Evolutionary conservation across 2,888 invertebrate genomes (phyloP).

Genomic region (Drosophila nr. medialis): DNA sequence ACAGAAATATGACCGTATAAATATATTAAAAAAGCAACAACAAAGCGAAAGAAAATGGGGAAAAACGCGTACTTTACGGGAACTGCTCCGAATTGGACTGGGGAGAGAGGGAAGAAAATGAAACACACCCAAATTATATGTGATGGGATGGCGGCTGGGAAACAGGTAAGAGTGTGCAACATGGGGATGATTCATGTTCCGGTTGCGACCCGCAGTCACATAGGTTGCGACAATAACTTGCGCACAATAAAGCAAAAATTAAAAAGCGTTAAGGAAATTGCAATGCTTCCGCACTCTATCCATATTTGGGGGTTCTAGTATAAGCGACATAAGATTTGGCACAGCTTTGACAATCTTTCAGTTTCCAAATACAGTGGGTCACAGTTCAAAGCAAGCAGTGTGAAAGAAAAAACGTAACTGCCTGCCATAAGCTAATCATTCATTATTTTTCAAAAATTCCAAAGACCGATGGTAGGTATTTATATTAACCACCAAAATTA

Average conservation of each 20-base stretch:
- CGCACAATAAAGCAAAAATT: slow-evolving; percentile 81
- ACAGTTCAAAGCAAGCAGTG: no score
- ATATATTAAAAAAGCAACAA: slow-evolving; percentile 54
- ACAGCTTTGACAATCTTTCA: neutral
- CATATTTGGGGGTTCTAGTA: neutral
- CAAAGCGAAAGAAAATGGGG: slow-evolving; percentile 11
- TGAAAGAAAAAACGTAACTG: no score
- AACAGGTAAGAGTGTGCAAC: slow-evolving; percentile 4
- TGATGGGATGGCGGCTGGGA: neutral
- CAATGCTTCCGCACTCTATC: slow-evolving; percentile 28
- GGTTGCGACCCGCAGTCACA: slow-evolving; percentile 13
- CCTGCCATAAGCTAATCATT: no score
- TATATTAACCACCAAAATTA: no score
- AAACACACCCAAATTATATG: slow-evolving; percentile 24
- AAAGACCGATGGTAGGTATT: no score
- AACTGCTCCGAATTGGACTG: slow-evolving; percentile 1
- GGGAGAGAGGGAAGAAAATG: neutral
- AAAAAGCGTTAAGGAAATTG: slow-evolving; percentile 75
- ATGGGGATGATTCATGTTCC: slow-evolving; percentile 21
- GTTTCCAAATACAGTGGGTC: neutral
- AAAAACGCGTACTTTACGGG: slow-evolving; percentile 30
- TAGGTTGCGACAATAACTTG: slow-evolving; percentile 60
- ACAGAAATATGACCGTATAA: slow-evolving; percentile 63
- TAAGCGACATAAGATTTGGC: neutral
- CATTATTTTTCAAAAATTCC: no score